phyloP scores from a whole-genome alignment of 2,797 vertebrate species.

The Platyrinchus mystaceus region DNA sequence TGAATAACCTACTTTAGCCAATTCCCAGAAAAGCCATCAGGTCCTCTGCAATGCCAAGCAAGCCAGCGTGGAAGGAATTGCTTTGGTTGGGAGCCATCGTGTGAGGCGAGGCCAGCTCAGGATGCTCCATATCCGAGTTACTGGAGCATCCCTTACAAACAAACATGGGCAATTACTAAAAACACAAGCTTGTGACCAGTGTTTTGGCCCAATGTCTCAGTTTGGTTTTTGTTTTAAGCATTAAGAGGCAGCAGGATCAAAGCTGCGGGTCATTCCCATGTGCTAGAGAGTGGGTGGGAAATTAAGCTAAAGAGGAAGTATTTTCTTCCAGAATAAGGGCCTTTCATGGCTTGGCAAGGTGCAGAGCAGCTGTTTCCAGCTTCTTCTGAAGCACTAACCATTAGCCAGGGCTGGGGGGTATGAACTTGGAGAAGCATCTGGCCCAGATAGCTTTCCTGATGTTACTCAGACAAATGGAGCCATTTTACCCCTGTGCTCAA shows the following conservation, averaged over 20 bases:
- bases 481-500: neutral
- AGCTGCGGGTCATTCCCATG: accelerated
- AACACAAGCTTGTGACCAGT: neutral
- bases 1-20: neutral
- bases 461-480: neutral
- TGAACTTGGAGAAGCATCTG: neutral
- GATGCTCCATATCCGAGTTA: neutral
- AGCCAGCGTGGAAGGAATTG: neutral
- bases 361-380: neutral
- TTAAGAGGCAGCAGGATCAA: accelerated
- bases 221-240: neutral
- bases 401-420: neutral
- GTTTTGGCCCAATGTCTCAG: neutral
- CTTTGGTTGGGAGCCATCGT: neutral
- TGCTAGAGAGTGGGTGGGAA: neutral
- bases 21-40: neutral
- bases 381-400: neutral
- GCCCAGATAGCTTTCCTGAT: neutral
- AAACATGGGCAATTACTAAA: neutral
- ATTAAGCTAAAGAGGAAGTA: neutral
- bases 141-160: neutral
- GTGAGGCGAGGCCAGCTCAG: neutral
- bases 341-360: neutral
- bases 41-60: neutral
- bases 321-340: neutral